Base-by-base conservation (phyloP, 92 coral and sea anemone species). In the Meandrina meandrites region DNA sequence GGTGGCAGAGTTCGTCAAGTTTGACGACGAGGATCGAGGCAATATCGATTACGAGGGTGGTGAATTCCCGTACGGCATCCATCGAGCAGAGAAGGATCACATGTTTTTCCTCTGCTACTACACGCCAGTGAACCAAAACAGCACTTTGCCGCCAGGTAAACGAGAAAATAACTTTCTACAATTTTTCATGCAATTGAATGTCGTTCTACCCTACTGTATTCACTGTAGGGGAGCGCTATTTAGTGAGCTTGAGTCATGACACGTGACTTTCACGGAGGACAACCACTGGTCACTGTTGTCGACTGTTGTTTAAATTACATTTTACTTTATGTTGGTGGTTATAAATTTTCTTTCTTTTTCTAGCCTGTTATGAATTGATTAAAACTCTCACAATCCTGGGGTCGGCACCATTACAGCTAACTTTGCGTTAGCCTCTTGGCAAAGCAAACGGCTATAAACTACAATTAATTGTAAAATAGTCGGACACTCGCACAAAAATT, bases 1-100 rank as follows among this genome's bases (percentile, higher is more conserved):
- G 68, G 90, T 80, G 69, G 88, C 93, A 30, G 99, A 96, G 84
- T 96, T 92, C 86, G 85, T 96, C 89, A 96, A 96, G 79, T 96
- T 94, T 82, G 99, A 96, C 89, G 99, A 96, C 76, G 98, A 96
- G 77, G 99, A 96, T 76, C 92, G 98, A 69, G 99, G 99, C 17
- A 95, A 93, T 78, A 92, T 93, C 28, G 98, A 95, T 79, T 94
- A 93, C 86, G 98, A 95, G 68, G 98, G 99, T 28, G 98, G 96
- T 1, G 90, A 86, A 76, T 94, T 82, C 80, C 99, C 99, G 42
- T 95, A 89, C 86, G 99, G 97, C 16, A 87, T 97, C 42, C 94
- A 89, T 83, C 86, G 88, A 75, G 94, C 86, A 50, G 94, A 91
- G 76, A 94, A 95, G 86, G 99, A 97, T 77, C 98, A 95, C 93